Conservation (phyloP, 1,140 invertebrate genomes). For the Drosophila micromelanica region DNA sequence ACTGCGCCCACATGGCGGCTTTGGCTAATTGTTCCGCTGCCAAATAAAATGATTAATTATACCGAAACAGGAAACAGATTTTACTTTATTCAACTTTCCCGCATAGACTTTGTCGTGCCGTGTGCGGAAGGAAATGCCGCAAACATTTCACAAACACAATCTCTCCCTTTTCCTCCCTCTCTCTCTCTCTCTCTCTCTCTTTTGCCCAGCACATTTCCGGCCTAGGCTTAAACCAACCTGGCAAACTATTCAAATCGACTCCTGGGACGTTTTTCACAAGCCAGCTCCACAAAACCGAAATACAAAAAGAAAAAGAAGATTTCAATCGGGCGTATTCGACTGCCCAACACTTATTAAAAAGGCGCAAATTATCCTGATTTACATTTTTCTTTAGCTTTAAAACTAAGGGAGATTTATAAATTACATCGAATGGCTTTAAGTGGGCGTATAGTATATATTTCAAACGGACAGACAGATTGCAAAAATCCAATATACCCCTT, state of each 20-base stretch:
- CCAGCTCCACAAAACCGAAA: background rate
- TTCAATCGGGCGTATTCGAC: too few relatives aligned
- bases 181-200: background rate
- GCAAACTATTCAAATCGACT: slow-evolving; percentile 71
- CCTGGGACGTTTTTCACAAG: slow-evolving; percentile 12
- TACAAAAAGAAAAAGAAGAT: slow-evolving; percentile 4
- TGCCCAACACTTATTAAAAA: too few relatives aligned
- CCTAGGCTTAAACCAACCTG: slow-evolving; percentile 36
- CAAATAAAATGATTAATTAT: slow-evolving; percentile 82
- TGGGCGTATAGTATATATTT: too few relatives aligned
- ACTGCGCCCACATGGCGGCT: slow-evolving; percentile 66
- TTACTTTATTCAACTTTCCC: slow-evolving; percentile 78
- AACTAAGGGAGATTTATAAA: too few relatives aligned
- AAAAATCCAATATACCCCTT: too few relatives aligned
- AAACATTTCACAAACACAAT: slow-evolving; percentile 77
- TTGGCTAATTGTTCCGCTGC: slow-evolving; percentile 78
- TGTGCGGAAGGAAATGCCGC: slow-evolving; percentile 76
- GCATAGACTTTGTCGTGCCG: slow-evolving; percentile 46
- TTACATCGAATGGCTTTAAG: too few relatives aligned
- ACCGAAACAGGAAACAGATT: slow-evolving; percentile 81
- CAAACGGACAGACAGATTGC: too few relatives aligned
- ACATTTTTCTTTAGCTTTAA: too few relatives aligned
- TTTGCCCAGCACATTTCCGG: slow-evolving; percentile 52
- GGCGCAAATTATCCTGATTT: too few relatives aligned
- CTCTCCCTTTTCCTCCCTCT: slow-evolving; percentile 11